Base-by-base conservation (phyloP, 2,888 invertebrate species). In the Alloscopus bannaensis region DNA sequence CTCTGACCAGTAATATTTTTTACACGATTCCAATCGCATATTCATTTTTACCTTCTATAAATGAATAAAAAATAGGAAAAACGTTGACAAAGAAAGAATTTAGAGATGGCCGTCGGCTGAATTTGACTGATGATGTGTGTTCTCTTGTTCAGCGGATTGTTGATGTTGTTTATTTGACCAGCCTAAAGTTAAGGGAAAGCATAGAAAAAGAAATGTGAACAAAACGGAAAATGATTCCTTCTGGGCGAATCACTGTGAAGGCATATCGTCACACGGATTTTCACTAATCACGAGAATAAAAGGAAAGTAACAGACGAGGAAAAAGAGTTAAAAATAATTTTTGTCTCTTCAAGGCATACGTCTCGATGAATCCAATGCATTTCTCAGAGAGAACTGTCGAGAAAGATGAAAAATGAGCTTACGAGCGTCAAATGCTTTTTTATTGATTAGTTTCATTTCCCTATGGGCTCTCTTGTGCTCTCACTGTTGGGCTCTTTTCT, bases 341-440 rank as follows among this genome's bases (percentile, higher is more conserved):
- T 77, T 77, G 62, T 77, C 76, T 77, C 76, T 77, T 62, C 36
- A 69, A 77, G 76, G 76, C 76, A 77, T 69, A 75, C 60, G 62
- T 64, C 64, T 55, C 20, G 18, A 42, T 60, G 26, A 62, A 47
- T 57, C 22, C n/a, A n/a, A n/a, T n/a, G n/a, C n/a, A n/a, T n/a
- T n/a, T n/a, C n/a, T 24, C 28, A 72, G 78, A 82, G 36, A 81
- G 82, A 82, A 84, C 79, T 83, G 83, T 82, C 84, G 78, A 68
- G 79, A 80, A 80, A 85, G 80, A 85, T 85, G 84, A 83, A 85
- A 85, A 85, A 85, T 85, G 85, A 85, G 82, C 68, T 80, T 80
- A 64, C 70, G 70, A 80, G 78, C 78, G 78, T 83, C 76, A 78
- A 80, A 71, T 80, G 75, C 80, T 81, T 84, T 83, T 76, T 81